Percentiles rank a stretch among this genome's conserved stretches.
Evolutionary conservation across 2,888 invertebrate species (phyloP).

Genomic region (Diachrysia chrysitis): DNA sequence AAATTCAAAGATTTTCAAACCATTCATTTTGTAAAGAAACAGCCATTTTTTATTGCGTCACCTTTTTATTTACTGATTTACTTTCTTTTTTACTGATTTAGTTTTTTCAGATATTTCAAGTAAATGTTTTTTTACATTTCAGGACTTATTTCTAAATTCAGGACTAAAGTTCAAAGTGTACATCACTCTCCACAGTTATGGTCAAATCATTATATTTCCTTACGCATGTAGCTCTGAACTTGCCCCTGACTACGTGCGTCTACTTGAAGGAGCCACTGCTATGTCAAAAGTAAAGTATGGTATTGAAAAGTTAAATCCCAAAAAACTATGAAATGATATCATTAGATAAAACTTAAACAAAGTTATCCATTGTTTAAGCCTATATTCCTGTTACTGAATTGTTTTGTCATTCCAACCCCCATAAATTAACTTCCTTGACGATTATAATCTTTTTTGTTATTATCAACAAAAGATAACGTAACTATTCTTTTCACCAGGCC

Average conservation of each 20-base stretch:
- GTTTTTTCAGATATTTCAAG: too few species aligned
- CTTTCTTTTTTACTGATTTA: too few species aligned
- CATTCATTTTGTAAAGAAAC: too few species aligned
- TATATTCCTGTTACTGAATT: background rate
- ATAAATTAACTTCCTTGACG: background rate
- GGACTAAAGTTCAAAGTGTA: conserved; percentile 79
- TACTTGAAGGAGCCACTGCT: conserved; percentile 80
- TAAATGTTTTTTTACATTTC: too few species aligned
- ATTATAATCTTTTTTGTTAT: background rate
- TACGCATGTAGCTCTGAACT: conserved; percentile 75
- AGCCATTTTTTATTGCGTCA: too few species aligned
- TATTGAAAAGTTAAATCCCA: background rate
- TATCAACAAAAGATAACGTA: conserved; percentile 7
- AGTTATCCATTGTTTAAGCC: background rate
- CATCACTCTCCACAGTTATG: conserved; percentile 82
- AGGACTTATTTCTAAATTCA: conserved; percentile 75
- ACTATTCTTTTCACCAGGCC: conserved; percentile 66
- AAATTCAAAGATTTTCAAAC: too few species aligned
- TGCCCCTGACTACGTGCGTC: conserved; percentile 77
- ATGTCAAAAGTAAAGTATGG: conserved; percentile 81
- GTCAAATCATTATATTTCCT: conserved; percentile 83
- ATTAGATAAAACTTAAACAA: background rate
- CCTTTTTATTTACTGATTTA: too few species aligned
- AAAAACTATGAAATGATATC: background rate
- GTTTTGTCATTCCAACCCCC: background rate